Evolutionary conservation across 2,113 vertebrate species (phyloP).

Genomic region (Balaenoptera acutorostrata): DNA sequence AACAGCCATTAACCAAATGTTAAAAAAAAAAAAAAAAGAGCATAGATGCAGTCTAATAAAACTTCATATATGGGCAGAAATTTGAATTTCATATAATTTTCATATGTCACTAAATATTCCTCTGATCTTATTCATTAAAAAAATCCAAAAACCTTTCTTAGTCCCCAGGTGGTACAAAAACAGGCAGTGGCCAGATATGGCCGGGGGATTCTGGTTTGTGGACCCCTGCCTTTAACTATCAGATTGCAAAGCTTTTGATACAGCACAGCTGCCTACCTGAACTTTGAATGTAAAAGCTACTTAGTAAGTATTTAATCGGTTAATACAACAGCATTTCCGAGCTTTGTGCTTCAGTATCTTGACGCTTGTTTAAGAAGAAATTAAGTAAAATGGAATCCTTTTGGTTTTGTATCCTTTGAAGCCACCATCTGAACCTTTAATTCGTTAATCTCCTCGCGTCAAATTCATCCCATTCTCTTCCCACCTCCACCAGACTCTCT

Average conservation of each 20-base stretch:
- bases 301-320: background rate
- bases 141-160: background rate
- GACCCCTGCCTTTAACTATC: background rate
- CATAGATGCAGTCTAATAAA: background rate
- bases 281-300: background rate
- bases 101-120: background rate
- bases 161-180: background rate
- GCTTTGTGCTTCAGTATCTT: background rate
- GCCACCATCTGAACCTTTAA: background rate
- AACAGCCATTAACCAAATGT: background rate
- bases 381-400: background rate
- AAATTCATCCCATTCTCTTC: background rate
- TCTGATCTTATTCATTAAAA: background rate
- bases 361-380: background rate
- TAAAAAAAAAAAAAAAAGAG: background rate
- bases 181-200: background rate
- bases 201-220: background rate
- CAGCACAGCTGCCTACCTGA: background rate
- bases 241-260: background rate
- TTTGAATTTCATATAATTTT: background rate
- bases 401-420: background rate
- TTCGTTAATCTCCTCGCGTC: background rate
- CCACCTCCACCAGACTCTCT: background rate
- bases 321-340: background rate
- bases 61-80: background rate